Base-by-base conservation (phyloP, 2,113 vertebrate species). In the Accipiter virgatus region DNA sequence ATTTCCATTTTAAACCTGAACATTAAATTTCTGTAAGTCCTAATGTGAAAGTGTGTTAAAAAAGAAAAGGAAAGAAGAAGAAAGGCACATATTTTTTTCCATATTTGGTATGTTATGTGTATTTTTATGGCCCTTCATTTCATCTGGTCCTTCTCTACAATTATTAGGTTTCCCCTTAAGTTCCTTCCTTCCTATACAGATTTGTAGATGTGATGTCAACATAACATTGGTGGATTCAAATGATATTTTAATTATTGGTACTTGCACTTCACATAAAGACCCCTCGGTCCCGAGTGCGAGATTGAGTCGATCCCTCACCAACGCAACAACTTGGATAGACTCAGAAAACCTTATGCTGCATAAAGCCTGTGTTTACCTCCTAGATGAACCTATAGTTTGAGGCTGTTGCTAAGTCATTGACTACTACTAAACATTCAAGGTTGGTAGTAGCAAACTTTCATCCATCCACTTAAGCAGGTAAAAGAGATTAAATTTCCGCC, bases 61-160 rank as follows among this genome's bases (percentile, higher is more conserved):
- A 89, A 67, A 45, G 11, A 74, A 72, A 81, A 25, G 59, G 7
- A 9, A 81, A 70, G 22, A 66, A 71, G 34, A 70, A 45, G 48
- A n/a, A 92, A 72, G 32, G 19, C 66, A 93, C 53, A 61, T 62
- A 14, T 21, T 55, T 34, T 82, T 82, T 25, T 16, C 27, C 29
- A 55, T 40, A 47, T 88, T 78, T 81, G n/a, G 3, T 40, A 55
- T 82, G 85, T 84, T 74, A 53, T 34, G 2, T 27, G 19, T 6
- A 73, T 73, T 96, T 96, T 96, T 86, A 70, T 55, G 67, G 7
- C 36, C 9, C 22, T 55, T 77, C 40, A 78, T 97, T 96, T 88
- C 19, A 79, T 70, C 22, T 97, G 32, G 8, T 73, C 22, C 59
- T 89, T 92, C 23, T 88, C 20, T 87, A 79, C 14, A 83, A 48